Conservation (phyloP, 2,888 invertebrate genomes). For the Furcula furcula region DNA sequence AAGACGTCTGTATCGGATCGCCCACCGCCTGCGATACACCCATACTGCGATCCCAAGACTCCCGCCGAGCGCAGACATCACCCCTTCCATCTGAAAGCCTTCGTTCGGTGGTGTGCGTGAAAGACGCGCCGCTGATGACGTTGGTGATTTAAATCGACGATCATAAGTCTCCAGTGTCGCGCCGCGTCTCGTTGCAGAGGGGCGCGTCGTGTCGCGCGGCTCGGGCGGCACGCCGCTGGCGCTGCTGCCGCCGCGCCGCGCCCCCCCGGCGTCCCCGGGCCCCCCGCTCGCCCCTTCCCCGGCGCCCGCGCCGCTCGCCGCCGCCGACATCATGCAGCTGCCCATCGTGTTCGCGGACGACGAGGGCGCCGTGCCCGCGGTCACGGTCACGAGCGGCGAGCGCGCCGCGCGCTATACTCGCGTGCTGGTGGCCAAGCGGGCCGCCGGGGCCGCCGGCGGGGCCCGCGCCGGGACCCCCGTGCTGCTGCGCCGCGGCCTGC, state of each 20-base stretch:
- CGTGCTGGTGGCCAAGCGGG: conserved; percentile 62
- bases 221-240: conserved; percentile 47
- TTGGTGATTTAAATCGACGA: too few relatives aligned
- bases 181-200: conserved; percentile 28
- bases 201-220: conserved; percentile 50
- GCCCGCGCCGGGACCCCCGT: conserved; percentile 27
- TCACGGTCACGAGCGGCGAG: conserved; percentile 29
- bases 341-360: conserved; percentile 84
- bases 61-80: not conserved
- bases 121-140: too few relatives aligned
- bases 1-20: too few relatives aligned
- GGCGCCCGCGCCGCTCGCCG: conserved; percentile 20
- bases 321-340: conserved; percentile 80
- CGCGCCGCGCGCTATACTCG: conserved; percentile 37
- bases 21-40: too few relatives aligned
- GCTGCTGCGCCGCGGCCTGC: conserved; percentile 41
- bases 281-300: conserved; percentile 10
- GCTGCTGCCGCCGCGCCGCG: conserved; percentile 40
- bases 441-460: too few relatives aligned
- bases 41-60: too few relatives aligned
- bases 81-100: too few relatives aligned
- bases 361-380: conserved; percentile 35
- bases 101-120: too few relatives aligned
- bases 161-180: too few relatives aligned
- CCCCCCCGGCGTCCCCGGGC: conserved; percentile 23